Evolutionary conservation across 2,113 vertebrate species (phyloP).

Genomic region (Pontoporia blainvillei): DNA sequence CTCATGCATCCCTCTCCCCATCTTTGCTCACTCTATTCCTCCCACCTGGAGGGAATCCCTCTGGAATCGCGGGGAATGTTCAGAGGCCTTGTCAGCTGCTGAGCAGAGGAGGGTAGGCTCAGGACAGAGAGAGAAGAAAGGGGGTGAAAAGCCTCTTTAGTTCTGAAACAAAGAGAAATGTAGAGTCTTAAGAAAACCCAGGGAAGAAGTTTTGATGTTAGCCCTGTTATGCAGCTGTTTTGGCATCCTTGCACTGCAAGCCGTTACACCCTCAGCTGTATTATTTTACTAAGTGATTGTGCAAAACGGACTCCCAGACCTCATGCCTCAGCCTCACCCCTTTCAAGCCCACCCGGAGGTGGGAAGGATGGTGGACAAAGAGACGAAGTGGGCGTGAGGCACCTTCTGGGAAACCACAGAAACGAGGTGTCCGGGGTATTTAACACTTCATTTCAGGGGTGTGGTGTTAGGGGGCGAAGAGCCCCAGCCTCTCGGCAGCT

Average conservation of each 20-base stretch:
- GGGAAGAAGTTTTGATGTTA: accelerated
- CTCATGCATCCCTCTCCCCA: not conserved
- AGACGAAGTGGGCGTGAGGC: not conserved
- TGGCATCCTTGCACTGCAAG: not conserved
- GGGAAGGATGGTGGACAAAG: not conserved
- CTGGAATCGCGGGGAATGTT: accelerated
- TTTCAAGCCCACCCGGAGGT: not conserved
- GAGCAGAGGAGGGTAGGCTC: not conserved
- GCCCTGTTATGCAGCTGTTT: accelerated
- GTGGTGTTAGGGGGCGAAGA: accelerated
- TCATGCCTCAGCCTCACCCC: not conserved
- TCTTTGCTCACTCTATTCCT: not conserved
- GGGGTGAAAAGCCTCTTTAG: not conserved
- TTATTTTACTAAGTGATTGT: not conserved
- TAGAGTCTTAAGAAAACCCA: not conserved
- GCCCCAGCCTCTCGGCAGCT: not conserved
- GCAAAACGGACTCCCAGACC: not conserved
- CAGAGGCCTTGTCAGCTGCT: not conserved
- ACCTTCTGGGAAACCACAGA: not conserved
- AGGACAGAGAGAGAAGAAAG: too few species aligned
- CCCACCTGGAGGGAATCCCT: not conserved
- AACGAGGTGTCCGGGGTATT: accelerated
- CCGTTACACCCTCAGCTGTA: accelerated
- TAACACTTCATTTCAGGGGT: too few species aligned
- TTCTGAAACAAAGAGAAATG: not conserved